Evolutionary conservation across 2,888 invertebrate species (phyloP), one percentile per base, ranked within the genome.

Genomic region (Chalcis sispes): DNA sequence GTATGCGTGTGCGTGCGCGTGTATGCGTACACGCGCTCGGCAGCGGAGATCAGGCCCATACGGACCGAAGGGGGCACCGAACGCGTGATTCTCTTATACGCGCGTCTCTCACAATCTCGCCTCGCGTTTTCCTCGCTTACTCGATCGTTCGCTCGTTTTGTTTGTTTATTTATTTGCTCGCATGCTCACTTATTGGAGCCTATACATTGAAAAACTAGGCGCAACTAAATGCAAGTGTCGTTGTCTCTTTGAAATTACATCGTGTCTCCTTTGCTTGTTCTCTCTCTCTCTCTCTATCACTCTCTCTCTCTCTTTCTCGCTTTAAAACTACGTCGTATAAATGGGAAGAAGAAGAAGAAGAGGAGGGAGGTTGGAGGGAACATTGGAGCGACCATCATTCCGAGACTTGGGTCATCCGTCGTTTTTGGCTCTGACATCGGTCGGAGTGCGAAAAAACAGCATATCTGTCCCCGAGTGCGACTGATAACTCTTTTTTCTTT

Each of bases 21-120:
- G 29, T 50, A 25, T 66, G 48, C 40, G 29, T 61, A 42, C 27
- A 59, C 20, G 58, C 59, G 66, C 66, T 66, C 66, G 71, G 54
- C 54, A 13, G 18, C 67, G 66, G 72, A 76, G 76, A 72, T 76
- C 76, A 72, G 67, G 76, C 72, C 76, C 72, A 48, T 54, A 72
- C n/a, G n/a, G 65, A 46, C 70, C 70, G 70, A 70, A 50, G 52
- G 70, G 75, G 75, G 52, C 58, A 58, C 74, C 75, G 70, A 70
- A 65, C 65, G 62, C 15, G 15, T 42, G 32, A 3, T 5, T 3
- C 32, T 32, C 8, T 32, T 32, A 5, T 32, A 8, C 32, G 3
- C 8, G 20, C 50, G 20, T 13, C 25, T n/a, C 15, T 15, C 42
- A 13, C 13, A 42, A 13, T 42, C 15, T 42, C 58, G 32, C n/a